Base-by-base conservation (phyloP, 2,113 vertebrate genomes). In the Herpetotheres cachinnans region DNA sequence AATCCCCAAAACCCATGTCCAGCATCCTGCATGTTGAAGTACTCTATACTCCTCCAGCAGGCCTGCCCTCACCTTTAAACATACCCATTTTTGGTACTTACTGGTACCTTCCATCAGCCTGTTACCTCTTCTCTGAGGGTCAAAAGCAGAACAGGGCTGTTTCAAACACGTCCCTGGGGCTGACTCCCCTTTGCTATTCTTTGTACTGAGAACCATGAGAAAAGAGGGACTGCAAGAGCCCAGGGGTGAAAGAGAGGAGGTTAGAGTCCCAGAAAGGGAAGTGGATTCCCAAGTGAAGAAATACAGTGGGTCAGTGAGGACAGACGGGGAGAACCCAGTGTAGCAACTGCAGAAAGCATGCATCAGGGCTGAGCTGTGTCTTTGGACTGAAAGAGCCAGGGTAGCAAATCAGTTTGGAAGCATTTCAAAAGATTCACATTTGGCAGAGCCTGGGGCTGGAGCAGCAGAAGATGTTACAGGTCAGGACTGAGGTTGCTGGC, bases 1-100 rank as follows among this genome's bases (percentile, higher is more conserved):
- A 26, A 18, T 3, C n/a, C 27, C 54, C 1, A 7, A 58, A 20
- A 59, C 2, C 3, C 14, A 38, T 6, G 0, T n/a, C 34, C 38
- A 88, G 58, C 74, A 58, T 40, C 55, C 38, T 77, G 42, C 24
- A 66, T 7, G 55, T 34, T 74, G 20, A 21, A 52, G 10, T 22
- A 6, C 26, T 36, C 59, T 16, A 3, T 9, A 8, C 15, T 40
- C 25, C 49, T 58, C 47, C 32, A 30, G 47, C 58, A 69, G 49
- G 58, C 55, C n/a, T 86, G 16, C n/a, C 32, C 50, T 91, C 69
- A 4, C 69, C 54, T 69, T 19, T 32, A 42, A n/a, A 78, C 19
- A 4, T 1, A 17, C 7, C 25, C 9, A 2, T 32, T 44, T 61
- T 17, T 72, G 55, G 59, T 44, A 42, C 34, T 19, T 27, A 2